Evolutionary conservation across 2,797 vertebrate species (phyloP).

Genomic region (Sylvilagus floridanus): DNA sequence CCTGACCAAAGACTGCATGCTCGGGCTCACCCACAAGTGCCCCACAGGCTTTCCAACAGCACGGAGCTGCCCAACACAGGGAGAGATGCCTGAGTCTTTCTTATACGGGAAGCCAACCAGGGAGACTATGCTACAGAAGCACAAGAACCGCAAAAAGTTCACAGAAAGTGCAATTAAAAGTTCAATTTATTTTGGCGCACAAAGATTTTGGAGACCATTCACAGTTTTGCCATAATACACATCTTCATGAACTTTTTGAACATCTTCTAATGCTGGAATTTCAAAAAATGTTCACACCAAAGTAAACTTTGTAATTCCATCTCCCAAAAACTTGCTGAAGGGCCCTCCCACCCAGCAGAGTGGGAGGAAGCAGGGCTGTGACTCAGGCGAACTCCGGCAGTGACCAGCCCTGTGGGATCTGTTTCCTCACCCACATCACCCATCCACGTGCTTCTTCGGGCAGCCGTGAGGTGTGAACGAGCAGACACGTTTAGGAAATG

Average conservation of each 20-base stretch:
- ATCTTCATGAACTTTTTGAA: no score
- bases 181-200: no score
- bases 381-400: neutral
- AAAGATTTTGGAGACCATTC: no score
- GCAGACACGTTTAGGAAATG: constrained; percentile 1
- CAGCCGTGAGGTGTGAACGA: neutral
- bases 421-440: neutral
- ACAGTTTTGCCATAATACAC: no score
- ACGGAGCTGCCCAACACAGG: neutral
- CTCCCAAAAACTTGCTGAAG: no score
- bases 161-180: no score
- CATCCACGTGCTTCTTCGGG: neutral
- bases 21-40: neutral
- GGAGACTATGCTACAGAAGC: neutral
- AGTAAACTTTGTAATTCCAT: no score
- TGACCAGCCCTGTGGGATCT: neutral
- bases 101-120: neutral
- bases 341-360: neutral
- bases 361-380: accelerated
- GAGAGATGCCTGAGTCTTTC: neutral
- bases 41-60: accelerated
- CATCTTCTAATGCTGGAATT: no score
- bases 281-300: no score
- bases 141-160: no score
- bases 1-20: accelerated